Evolutionary conservation across 2,113 vertebrate genomes (phyloP).

Genomic region (Upupa epops): DNA sequence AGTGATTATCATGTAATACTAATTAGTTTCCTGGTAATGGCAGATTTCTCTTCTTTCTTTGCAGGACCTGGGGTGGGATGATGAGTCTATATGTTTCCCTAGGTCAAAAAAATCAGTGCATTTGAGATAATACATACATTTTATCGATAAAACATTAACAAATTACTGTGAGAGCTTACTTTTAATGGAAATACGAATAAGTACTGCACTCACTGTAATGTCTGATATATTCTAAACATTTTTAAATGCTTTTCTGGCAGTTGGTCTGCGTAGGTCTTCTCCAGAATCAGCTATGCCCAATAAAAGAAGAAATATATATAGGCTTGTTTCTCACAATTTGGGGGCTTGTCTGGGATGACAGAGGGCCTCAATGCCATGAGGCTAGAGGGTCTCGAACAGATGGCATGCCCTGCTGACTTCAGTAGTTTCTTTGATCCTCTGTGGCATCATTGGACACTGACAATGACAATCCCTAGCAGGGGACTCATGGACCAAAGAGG

Average conservation of each 20-base stretch:
- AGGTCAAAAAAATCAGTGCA: neutral
- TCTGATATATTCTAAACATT: neutral
- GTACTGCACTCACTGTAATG: neutral
- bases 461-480: no score
- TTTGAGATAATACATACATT: neutral
- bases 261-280: neutral
- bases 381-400: no score
- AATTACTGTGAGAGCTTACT: neutral
- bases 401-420: no score
- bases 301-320: no score
- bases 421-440: no score
- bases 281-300: neutral
- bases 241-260: neutral
- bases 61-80: neutral
- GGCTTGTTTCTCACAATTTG: no score
- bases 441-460: no score
- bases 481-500: no score
- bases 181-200: constrained; percentile 1
- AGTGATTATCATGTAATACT: neutral
- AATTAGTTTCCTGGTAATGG: neutral
- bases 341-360: no score
- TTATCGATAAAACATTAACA: neutral
- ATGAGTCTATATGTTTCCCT: neutral
- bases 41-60: neutral
- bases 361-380: no score